Evolutionary conservation across 1,140 invertebrate species (phyloP).

Genomic region (Coptotermes formosanus): DNA sequence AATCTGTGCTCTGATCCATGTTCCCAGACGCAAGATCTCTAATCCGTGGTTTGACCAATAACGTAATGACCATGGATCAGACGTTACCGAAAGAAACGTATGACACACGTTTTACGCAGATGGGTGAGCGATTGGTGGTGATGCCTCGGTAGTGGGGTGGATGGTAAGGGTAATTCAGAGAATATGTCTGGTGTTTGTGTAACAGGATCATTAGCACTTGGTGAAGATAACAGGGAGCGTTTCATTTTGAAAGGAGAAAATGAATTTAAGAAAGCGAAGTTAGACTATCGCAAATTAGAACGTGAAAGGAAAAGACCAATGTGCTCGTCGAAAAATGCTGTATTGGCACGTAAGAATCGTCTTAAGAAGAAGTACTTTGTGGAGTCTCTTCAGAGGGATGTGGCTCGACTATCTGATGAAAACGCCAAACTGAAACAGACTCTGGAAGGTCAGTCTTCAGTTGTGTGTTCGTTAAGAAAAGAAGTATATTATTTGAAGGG

Average conservation of each 20-base stretch:
- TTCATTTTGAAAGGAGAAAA: not conserved
- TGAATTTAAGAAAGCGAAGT: not conserved
- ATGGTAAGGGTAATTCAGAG: no score
- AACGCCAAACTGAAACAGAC: constrained; percentile 50
- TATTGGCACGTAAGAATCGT: constrained; percentile 59
- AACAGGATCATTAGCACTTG: no score
- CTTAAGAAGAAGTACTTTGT: constrained; percentile 58
- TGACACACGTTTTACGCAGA: no score
- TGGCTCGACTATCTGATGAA: constrained; percentile 47
- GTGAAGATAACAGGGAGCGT: not conserved
- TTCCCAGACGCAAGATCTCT: no score
- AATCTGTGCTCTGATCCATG: no score
- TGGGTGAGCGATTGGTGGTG: no score
- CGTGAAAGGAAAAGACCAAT: constrained; percentile 41
- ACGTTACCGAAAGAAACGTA: no score
- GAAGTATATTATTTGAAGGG: constrained; percentile 55
- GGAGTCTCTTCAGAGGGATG: constrained; percentile 53
- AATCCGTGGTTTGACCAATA: no score
- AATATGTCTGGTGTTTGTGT: no score
- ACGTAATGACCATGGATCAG: no score
- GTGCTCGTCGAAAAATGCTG: constrained; percentile 52
- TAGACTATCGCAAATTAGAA: not conserved
- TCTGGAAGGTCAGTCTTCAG: constrained; percentile 49
- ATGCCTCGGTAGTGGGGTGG: no score
- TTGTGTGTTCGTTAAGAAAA: constrained; percentile 49